phyloP scores from a whole-genome alignment of 1,140 invertebrate genomes.

The Bombus picipes region DNA sequence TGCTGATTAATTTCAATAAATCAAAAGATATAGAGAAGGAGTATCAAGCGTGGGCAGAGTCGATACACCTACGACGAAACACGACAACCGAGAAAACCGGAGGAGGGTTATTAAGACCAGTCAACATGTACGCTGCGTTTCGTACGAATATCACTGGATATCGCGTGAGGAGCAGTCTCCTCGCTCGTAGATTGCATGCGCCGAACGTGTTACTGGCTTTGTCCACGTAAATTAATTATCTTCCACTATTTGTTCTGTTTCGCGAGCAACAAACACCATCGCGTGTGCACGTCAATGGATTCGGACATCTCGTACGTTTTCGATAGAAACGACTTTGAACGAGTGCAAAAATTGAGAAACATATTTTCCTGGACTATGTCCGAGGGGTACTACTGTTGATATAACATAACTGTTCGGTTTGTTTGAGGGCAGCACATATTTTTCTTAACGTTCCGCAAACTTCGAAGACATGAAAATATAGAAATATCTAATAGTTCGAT shows the following conservation, averaged over 20 bases:
- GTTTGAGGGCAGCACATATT: neutral
- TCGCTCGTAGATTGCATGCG: slow-evolving; percentile 67
- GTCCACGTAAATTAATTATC: slow-evolving; percentile 77
- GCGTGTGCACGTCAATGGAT: neutral
- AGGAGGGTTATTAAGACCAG: slow-evolving; percentile 29
- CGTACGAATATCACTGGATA: slow-evolving; percentile 68
- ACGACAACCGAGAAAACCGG: neutral
- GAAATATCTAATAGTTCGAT: neutral
- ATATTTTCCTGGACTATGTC: neutral
- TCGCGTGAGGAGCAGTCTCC: slow-evolving; percentile 70
- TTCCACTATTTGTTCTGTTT: slow-evolving; percentile 62
- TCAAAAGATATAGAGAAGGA: neutral
- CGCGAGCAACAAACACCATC: slow-evolving; percentile 23
- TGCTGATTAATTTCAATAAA: slow-evolving; percentile 12
- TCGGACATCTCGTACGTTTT: neutral
- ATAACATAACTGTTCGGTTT: neutral
- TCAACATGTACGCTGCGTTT: slow-evolving; percentile 25
- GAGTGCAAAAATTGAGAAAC: neutral
- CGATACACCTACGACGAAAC: slow-evolving; percentile 14
- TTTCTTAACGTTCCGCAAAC: neutral
- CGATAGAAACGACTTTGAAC: neutral
- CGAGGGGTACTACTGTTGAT: neutral
- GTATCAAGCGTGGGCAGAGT: neutral
- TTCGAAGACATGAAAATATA: neutral
- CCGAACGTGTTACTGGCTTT: slow-evolving; percentile 76